Evolutionary conservation across 2,888 invertebrate genomes (phyloP).

Genomic region (Pegoplata infirma): DNA sequence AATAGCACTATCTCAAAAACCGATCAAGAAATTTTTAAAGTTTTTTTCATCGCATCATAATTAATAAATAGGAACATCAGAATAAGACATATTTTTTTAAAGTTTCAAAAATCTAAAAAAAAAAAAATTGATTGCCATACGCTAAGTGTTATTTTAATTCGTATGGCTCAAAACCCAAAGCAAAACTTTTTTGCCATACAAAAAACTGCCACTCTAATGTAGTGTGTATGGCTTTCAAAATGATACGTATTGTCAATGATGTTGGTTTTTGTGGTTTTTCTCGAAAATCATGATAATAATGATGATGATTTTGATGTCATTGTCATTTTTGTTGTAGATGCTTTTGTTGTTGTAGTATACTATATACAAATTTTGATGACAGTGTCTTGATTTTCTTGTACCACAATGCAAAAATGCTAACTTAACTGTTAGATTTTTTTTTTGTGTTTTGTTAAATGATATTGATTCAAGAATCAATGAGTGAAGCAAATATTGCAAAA

Average conservation of each 20-base stretch:
- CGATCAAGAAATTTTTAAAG: too few relatives aligned
- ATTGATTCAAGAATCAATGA: too few relatives aligned
- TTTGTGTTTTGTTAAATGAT: slow-evolving; percentile 18
- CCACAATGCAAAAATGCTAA: slow-evolving; percentile 5
- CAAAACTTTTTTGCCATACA: too few relatives aligned
- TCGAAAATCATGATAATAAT: background rate
- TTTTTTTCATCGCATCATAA: too few relatives aligned
- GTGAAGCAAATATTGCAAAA: too few relatives aligned
- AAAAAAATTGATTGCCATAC: too few relatives aligned
- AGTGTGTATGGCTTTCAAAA: slow-evolving; percentile 8
- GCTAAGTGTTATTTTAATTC: too few relatives aligned
- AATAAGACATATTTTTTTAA: too few relatives aligned
- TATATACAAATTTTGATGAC: slow-evolving; percentile 33
- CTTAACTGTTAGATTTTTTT: background rate
- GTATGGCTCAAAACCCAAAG: too few relatives aligned
- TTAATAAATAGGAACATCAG: too few relatives aligned
- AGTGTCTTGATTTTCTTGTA: slow-evolving; percentile 32
- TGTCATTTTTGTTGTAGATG: slow-evolving; percentile 34
- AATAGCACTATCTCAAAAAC: too few relatives aligned
- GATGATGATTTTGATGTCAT: slow-evolving; percentile 33
- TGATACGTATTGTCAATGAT: slow-evolving; percentile 38
- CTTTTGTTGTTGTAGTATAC: slow-evolving; percentile 6
- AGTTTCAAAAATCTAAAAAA: too few relatives aligned
- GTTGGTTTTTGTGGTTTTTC: slow-evolving; percentile 33
- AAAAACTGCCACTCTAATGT: background rate